Percentiles rank a stretch among this genome's conserved stretches.
Conservation (phyloP, 2,888 invertebrate genomes). For the Dorcus hopei region DNA sequence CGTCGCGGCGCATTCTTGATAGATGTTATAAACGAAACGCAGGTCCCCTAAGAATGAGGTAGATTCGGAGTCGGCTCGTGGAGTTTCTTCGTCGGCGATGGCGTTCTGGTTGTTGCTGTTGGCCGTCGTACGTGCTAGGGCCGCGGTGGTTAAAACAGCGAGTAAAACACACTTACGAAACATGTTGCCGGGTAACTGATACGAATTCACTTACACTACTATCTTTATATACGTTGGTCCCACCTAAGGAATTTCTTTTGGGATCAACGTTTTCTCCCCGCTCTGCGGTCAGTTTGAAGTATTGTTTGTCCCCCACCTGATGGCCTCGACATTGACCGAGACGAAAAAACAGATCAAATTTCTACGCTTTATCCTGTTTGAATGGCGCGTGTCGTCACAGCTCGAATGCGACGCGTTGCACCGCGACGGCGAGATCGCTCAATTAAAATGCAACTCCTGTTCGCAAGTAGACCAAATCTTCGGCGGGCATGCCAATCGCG, state of each 20-base stretch:
- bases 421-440: slow-evolving; percentile 21
- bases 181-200: slow-evolving; percentile 50
- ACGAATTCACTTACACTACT: slow-evolving; percentile 46
- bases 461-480: slow-evolving; percentile 44
- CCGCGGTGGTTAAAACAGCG: slow-evolving; percentile 55
- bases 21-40: slow-evolving; percentile 72
- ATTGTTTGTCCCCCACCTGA: slow-evolving; percentile 22
- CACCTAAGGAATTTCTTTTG: slow-evolving; percentile 41
- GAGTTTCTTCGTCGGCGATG: slow-evolving; percentile 36
- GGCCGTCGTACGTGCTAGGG: slow-evolving; percentile 55
- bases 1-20: slow-evolving; percentile 73
- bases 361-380: slow-evolving; percentile 34
- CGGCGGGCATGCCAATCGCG: slow-evolving; percentile 29
- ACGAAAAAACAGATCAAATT: slow-evolving; percentile 35
- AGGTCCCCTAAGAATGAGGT: slow-evolving; percentile 61
- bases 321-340: slow-evolving; percentile 10
- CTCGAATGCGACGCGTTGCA: slow-evolving; percentile 19
- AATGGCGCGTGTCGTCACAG: slow-evolving; percentile 36
- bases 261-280: slow-evolving; percentile 33
- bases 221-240: slow-evolving; percentile 32
- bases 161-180: slow-evolving; percentile 59
- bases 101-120: slow-evolving; percentile 49
- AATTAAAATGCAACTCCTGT: slow-evolving; percentile 35
- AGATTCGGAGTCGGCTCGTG: slow-evolving; percentile 37
- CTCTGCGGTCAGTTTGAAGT: slow-evolving; percentile 24